Percentiles rank a stretch among this genome's conserved stretches.
Evolutionary conservation across 35 echinoderm and acorn worm species (phyloP).

Genomic region (Ophioderma brevispina): DNA sequence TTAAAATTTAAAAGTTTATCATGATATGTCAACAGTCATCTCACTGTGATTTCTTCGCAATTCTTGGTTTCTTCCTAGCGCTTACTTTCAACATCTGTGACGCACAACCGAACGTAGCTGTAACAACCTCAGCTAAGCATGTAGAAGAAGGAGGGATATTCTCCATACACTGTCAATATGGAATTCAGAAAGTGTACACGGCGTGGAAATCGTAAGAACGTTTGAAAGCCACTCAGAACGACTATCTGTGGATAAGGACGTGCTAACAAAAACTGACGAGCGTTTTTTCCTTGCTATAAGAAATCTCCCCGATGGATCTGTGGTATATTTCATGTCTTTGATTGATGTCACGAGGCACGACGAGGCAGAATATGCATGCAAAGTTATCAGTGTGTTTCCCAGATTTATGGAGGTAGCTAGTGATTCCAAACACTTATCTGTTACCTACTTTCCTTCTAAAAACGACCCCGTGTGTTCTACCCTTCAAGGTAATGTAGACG

Average conservation of each 20-base stretch:
- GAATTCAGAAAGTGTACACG: background rate
- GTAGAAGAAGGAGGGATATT: background rate
- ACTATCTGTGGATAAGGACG: background rate
- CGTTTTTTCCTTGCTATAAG: background rate
- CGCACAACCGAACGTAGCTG: background rate
- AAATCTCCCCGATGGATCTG: background rate
- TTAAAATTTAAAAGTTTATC: too few relatives aligned
- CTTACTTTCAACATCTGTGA: background rate
- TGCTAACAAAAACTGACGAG: background rate
- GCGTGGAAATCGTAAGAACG: background rate
- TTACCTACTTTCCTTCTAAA: background rate
- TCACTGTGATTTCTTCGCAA: too few relatives aligned
- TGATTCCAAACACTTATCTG: background rate
- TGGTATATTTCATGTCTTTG: background rate
- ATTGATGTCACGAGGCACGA: background rate
- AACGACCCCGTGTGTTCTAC: background rate
- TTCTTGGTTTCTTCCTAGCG: too few relatives aligned
- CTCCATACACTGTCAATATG: background rate
- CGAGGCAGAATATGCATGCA: background rate
- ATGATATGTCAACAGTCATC: too few relatives aligned
- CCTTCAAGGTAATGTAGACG: background rate
- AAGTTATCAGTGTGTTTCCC: background rate
- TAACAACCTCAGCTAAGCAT: background rate
- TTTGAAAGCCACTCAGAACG: background rate
- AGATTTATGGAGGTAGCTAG: background rate